Base-by-base conservation (phyloP, 2,888 invertebrate genomes). In the Priocnemis perturbator region DNA sequence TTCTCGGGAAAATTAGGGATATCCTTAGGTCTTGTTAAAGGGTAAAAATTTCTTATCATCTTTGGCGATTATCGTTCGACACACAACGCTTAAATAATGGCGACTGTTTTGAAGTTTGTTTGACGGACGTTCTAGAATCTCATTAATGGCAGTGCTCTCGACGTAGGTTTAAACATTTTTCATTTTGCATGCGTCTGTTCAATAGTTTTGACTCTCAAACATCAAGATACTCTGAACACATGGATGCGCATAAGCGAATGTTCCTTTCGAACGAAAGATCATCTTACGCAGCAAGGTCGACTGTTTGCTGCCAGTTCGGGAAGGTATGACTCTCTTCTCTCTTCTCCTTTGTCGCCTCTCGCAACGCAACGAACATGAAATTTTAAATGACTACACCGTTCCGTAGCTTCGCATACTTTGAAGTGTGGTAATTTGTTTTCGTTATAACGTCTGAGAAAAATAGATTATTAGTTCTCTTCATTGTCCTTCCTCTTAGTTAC, bases 171-270 rank as follows among this genome's bases (percentile, higher is more conserved):
- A 50, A 30, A 64, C 30, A 48, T 48, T 20, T 45, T n/a, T 23
- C 9, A 21, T 15, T 15, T 26, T 21, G 23, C 11, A 55, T 17
- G n/a, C n/a, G 44, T n/a, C 17, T 11, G 50, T 37, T 37, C 7
- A 37, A 47, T 15, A 56, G 15, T 57, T 70, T 73, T 70, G 81
- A 78, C 66, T 81, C 79, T 77, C 82, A 81, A 81, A 81, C 80
- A 76, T 73, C 11, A 66, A 76, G 64, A 21, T 57, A n/a, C 52
- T 15, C 66, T 66, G 68, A 77, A 69, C 62, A 79, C 62, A 63
- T 50, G 23, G n/a, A 26, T 60, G 19, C 48, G 37, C 23, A 48
- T 26, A 26, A 47, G 23, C 9, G 26, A 23, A 48, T 60, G n/a
- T 37, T 37, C 37, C 11, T 37, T 37, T 37, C 37, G 37, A 9